Percentiles rank a stretch among this genome's conserved stretches.
Evolutionary conservation across 1,140 invertebrate species (phyloP).

Genomic region (Dinoponera quadriceps): DNA sequence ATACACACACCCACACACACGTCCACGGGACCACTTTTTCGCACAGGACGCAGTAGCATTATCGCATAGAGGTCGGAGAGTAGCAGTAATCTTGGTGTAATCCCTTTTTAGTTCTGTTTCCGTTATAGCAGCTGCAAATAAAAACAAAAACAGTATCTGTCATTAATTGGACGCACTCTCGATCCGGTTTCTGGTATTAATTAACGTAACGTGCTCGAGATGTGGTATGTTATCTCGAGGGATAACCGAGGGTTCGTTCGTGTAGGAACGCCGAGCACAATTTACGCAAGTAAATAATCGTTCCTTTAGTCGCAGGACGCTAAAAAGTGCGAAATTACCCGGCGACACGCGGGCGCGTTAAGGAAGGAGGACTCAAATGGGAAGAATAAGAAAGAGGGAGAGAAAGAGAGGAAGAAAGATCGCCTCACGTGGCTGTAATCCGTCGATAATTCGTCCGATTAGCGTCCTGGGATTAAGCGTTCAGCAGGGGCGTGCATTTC

Average conservation of each 20-base stretch:
- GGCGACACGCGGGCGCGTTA: not conserved
- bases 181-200: conserved; percentile 36
- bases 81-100: conserved; percentile 34
- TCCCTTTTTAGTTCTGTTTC: conserved; percentile 46
- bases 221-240: not conserved
- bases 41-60: conserved; percentile 56
- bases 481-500: conserved; percentile 12
- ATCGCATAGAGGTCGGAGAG: conserved; percentile 32
- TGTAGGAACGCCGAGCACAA: not conserved
- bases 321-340: not conserved
- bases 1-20: too few relatives aligned
- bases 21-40: conserved; percentile 50
- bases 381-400: too few relatives aligned
- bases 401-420: too few relatives aligned
- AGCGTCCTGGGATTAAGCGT: conserved; percentile 1
- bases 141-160: conserved; percentile 28
- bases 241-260: conserved; percentile 13
- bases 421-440: not conserved
- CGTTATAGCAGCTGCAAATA: conserved; percentile 42
- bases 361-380: too few relatives aligned
- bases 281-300: conserved; percentile 17
- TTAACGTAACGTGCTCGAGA: conserved; percentile 33
- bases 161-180: conserved; percentile 8
- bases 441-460: not conserved
- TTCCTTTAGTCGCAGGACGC: not conserved